Percentiles rank a stretch among this genome's conserved stretches.
These are phyloP conservation scores for Temnothorax longispinosus DNA, from an alignment of 1,140 invertebrate genomes.

Conservation along the genomic window DNA sequence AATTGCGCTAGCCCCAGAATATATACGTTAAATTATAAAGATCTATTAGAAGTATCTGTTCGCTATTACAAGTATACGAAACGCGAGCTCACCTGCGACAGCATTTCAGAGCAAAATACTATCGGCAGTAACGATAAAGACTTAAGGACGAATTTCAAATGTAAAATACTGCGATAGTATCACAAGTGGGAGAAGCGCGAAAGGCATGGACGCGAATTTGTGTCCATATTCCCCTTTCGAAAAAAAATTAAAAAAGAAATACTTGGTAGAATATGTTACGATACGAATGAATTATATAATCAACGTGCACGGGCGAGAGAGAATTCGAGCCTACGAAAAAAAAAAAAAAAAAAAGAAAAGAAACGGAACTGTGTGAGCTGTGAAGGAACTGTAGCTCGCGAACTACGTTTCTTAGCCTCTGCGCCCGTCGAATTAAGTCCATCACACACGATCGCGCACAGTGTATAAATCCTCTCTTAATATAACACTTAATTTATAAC, in stretches of 20 bases:
- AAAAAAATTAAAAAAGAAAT: constrained; percentile 7
- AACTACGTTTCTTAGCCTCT: background rate
- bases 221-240: background rate
- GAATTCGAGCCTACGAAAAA: background rate
- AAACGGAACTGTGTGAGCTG: constrained; percentile 1
- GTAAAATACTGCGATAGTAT: constrained; percentile 47
- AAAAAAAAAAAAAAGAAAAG: too few relatives aligned
- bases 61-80: background rate
- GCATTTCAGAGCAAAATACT: background rate
- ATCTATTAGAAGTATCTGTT: background rate
- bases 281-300: background rate
- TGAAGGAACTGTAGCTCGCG: background rate
- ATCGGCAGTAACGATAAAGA: constrained; percentile 2
- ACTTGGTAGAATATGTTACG: background rate
- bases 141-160: constrained; percentile 15
- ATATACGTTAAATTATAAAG: background rate
- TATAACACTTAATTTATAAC: constrained; percentile 46
- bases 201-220: constrained; percentile 14
- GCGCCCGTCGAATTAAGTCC: background rate
- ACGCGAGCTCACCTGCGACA: background rate
- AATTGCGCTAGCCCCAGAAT: background rate
- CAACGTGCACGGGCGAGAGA: background rate
- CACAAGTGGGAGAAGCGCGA: background rate
- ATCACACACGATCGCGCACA: background rate
- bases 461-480: constrained; percentile 33